These are phyloP conservation scores for Drosophila suboccidentalis DNA, from an alignment of 2,888 invertebrate genomes.

Conservation along the genomic window DNA sequence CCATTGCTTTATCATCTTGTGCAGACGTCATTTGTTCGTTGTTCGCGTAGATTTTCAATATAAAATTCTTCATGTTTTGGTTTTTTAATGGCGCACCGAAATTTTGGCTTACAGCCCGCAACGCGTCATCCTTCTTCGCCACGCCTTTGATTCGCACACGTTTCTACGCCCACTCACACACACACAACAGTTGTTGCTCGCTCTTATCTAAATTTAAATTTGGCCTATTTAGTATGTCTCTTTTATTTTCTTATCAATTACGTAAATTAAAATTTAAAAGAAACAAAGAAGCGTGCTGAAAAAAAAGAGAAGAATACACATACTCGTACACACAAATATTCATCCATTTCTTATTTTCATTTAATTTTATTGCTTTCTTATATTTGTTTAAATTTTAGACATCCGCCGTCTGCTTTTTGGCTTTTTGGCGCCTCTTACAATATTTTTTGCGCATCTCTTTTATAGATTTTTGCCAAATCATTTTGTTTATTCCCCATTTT, in stretches of 20 bases:
- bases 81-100: slow-evolving; percentile 25
- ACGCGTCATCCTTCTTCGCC: slow-evolving; percentile 45
- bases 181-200: slow-evolving; percentile 8
- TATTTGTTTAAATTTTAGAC: slow-evolving; percentile 12
- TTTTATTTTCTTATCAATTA: slow-evolving; percentile 69
- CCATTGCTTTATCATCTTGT: slow-evolving; percentile 14
- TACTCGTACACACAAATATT: slow-evolving; percentile 7
- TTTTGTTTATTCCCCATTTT: slow-evolving; percentile 66
- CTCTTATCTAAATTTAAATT: slow-evolving; percentile 75
- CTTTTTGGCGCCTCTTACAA: slow-evolving; percentile 18
- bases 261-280: slow-evolving; percentile 63
- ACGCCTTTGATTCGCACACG: slow-evolving; percentile 36
- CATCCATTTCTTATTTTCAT: slow-evolving; percentile 3
- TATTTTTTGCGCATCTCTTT: slow-evolving; percentile 67
- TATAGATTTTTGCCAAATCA: slow-evolving; percentile 62
- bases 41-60: slow-evolving; percentile 5
- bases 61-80: slow-evolving; percentile 8
- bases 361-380: slow-evolving; percentile 34
- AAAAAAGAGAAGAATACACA: not conserved
- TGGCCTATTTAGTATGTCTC: slow-evolving; percentile 67
- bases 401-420: slow-evolving; percentile 4
- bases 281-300: slow-evolving; percentile 38
- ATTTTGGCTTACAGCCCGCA: slow-evolving; percentile 46
- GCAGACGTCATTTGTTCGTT: slow-evolving; percentile 16
- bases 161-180: slow-evolving; percentile 27